Conservation (phyloP, 1,140 invertebrate species). For the Bombus terrestris region DNA sequence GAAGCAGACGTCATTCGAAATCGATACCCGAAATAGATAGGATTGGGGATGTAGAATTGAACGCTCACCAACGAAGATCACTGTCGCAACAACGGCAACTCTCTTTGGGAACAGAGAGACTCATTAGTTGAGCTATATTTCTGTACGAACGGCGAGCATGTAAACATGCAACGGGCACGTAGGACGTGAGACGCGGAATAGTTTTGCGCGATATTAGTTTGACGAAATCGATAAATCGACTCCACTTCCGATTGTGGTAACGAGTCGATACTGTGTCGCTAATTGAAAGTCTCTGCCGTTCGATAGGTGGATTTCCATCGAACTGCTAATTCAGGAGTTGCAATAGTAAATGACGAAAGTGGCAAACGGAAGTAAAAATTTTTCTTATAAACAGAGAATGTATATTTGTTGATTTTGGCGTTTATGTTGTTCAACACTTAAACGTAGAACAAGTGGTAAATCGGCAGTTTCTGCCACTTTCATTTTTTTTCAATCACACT, state of each 20-base stretch:
- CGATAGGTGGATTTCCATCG: neutral
- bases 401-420: neutral
- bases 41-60: neutral
- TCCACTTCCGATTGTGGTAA: neutral
- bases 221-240: conserved; percentile 21
- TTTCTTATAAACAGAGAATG: too few species aligned
- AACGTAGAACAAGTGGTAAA: neutral
- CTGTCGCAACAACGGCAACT: neutral
- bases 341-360: neutral
- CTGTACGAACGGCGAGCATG: neutral
- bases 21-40: neutral
- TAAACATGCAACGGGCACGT: neutral
- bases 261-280: too few species aligned
- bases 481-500: neutral
- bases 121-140: neutral
- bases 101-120: neutral
- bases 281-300: conserved; percentile 2
- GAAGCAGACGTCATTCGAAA: neutral
- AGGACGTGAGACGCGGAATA: neutral
- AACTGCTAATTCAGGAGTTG: neutral
- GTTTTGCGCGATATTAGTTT: conserved; percentile 31
- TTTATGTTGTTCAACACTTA: neutral
- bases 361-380: too few species aligned
- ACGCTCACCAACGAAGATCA: neutral
- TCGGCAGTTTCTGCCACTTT: neutral